phyloP scores from a whole-genome alignment of 2,888 invertebrate species.

The Pollenia griseotomentosa region DNA sequence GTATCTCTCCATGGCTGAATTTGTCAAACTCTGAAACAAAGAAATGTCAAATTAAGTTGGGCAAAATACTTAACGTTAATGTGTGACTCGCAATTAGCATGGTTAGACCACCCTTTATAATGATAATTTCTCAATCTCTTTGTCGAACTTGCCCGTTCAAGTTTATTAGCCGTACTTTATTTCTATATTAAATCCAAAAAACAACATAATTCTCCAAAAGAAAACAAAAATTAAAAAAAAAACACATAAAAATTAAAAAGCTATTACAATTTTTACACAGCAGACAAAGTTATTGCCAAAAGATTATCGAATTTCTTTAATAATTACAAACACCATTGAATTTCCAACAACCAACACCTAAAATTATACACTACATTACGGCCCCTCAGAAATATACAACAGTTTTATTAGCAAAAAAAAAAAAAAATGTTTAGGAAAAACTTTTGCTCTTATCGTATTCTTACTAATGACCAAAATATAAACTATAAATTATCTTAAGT shows the following conservation, averaged over 20 bases:
- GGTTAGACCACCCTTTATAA: too few species aligned
- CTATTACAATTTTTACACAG: constrained; percentile 15
- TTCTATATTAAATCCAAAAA: too few species aligned
- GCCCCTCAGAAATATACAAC: constrained; percentile 32
- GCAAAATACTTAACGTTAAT: too few species aligned
- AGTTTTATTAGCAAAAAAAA: constrained; percentile 46
- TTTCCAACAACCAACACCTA: constrained; percentile 65
- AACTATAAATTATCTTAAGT: constrained; percentile 75
- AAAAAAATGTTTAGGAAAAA: constrained; percentile 42
- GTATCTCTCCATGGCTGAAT: too few species aligned
- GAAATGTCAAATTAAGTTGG: too few species aligned
- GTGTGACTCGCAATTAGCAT: too few species aligned
- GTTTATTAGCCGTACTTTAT: too few species aligned
- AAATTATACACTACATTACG: constrained; percentile 51
- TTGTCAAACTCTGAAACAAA: too few species aligned
- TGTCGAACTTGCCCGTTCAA: too few species aligned
- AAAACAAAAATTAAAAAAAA: constrained; percentile 13
- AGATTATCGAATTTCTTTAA: constrained; percentile 79
- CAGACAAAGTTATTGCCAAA: constrained; percentile 74
- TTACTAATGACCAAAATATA: constrained; percentile 74
- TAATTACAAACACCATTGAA: constrained; percentile 71
- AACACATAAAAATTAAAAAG: constrained; percentile 64
- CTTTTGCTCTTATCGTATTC: constrained; percentile 61
- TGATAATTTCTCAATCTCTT: too few species aligned
- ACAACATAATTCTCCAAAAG: too few species aligned